These are phyloP conservation scores for Xyliphius kryptos DNA, from an alignment of 2,113 vertebrate species.

Conservation along the genomic window DNA sequence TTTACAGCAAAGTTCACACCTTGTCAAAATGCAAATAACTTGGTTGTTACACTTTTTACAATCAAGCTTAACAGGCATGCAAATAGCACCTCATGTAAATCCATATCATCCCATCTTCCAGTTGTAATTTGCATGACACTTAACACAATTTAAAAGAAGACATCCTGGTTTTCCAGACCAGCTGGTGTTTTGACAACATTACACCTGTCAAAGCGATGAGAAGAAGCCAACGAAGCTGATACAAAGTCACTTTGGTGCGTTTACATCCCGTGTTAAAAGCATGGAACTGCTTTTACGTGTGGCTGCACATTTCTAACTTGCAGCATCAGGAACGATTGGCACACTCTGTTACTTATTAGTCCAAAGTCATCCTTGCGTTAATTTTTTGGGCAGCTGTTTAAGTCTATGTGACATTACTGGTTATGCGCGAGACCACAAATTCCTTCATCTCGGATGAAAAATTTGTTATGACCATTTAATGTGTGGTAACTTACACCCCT, in stretches of 20 bases:
- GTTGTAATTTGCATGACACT: slow-evolving; percentile 32
- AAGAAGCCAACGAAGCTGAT: slow-evolving; percentile 23
- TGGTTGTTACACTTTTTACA: slow-evolving; percentile 4
- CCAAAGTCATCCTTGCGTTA: slow-evolving; percentile 17
- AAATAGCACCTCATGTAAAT: slow-evolving; percentile 34
- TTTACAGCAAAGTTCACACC: slow-evolving; percentile 11
- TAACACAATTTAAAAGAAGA: slow-evolving; percentile 21
- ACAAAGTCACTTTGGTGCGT: slow-evolving; percentile 8
- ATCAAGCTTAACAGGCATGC: slow-evolving; percentile 26
- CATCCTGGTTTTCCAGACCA: slow-evolving; percentile 16
- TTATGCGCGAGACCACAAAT: slow-evolving; percentile 1
- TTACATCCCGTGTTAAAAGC: slow-evolving; percentile 19
- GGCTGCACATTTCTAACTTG: neutral
- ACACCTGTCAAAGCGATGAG: slow-evolving; percentile 22
- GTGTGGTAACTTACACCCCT: slow-evolving; percentile 1
- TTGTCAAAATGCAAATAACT: slow-evolving; percentile 17
- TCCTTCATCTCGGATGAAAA: slow-evolving; percentile 5
- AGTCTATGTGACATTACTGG: slow-evolving; percentile 4
- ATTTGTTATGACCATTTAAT: neutral
- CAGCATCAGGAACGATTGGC: slow-evolving; percentile 1
- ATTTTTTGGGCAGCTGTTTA: slow-evolving; percentile 16
- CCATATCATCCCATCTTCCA: slow-evolving; percentile 15
- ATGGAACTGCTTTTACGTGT: slow-evolving; percentile 18
- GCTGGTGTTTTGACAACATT: slow-evolving; percentile 35
- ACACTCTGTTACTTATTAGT: slow-evolving; percentile 5